These are phyloP conservation scores for Neoniphon sammara DNA, from an alignment of 2,797 vertebrate genomes.

Conservation along the genomic window DNA sequence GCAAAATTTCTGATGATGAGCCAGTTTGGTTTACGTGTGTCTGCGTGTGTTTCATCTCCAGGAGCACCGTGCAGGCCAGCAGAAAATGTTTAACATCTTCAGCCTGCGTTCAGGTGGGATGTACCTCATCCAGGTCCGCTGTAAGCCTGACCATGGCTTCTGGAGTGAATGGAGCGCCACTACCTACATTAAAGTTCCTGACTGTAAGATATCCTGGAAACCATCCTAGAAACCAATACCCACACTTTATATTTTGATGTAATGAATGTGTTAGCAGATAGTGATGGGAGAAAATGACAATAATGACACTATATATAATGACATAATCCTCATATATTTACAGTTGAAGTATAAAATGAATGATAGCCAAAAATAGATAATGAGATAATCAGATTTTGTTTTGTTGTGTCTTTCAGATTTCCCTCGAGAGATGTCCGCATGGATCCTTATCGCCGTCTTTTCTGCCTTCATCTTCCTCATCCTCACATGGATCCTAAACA, in stretches of 20 bases:
- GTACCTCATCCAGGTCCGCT: conserved; percentile 90
- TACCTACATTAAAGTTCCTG: conserved; percentile 78
- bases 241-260: neutral
- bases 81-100: conserved; percentile 87
- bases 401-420: conserved; percentile 81
- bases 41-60: conserved; percentile 63
- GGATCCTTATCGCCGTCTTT: conserved; percentile 87
- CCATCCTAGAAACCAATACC: neutral
- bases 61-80: conserved; percentile 85
- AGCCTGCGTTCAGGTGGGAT: conserved; percentile 84
- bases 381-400: neutral
- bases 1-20: neutral
- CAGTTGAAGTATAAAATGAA: neutral
- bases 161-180: conserved; percentile 92
- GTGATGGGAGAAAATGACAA: neutral
- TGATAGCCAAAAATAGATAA: neutral
- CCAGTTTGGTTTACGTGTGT: neutral
- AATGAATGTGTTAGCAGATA: neutral
- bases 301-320: neutral
- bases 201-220: conserved; percentile 83
- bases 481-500: conserved; percentile 84
- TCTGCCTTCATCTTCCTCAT: conserved; percentile 86
- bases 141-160: conserved; percentile 88
- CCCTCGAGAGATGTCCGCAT: conserved; percentile 83
- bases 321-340: neutral